Conservation (phyloP, 2,113 vertebrate genomes). For the Myocastor coypus region DNA sequence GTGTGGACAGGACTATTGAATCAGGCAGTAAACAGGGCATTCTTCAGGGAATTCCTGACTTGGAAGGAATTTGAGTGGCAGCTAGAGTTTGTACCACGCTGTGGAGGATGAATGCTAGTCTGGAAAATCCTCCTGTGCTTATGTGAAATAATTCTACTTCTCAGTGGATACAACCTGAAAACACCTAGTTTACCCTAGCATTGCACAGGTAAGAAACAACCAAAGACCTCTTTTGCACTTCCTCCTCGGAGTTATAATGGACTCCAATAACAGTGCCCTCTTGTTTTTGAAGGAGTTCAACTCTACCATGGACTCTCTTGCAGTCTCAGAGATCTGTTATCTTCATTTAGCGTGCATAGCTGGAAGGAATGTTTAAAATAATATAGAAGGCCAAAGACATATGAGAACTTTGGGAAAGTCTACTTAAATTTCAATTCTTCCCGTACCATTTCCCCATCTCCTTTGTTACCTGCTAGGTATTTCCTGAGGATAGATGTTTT, state of each 20-base stretch:
- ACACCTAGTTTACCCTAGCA: background rate
- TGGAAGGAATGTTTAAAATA: background rate
- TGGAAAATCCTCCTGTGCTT: background rate
- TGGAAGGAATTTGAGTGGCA: background rate
- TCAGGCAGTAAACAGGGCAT: background rate
- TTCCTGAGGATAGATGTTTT: conserved; percentile 26
- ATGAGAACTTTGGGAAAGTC: conserved; percentile 26
- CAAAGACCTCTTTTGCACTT: background rate
- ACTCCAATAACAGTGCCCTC: background rate
- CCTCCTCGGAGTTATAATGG: background rate
- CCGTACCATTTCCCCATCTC: background rate
- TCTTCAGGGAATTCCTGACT: background rate
- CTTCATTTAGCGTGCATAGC: conserved; percentile 4
- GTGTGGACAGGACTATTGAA: background rate
- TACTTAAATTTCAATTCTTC: background rate
- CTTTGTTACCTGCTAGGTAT: background rate
- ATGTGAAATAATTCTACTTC: background rate
- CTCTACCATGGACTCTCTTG: background rate
- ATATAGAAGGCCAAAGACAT: background rate
- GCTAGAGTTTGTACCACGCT: background rate
- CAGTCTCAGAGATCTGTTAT: background rate
- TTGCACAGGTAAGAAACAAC: background rate
- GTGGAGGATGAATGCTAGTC: background rate
- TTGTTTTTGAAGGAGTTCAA: background rate
- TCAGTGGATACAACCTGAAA: background rate